These are phyloP conservation scores for Suncus etruscus DNA, from an alignment of 2,113 vertebrate species.

Conservation along the genomic window DNA sequence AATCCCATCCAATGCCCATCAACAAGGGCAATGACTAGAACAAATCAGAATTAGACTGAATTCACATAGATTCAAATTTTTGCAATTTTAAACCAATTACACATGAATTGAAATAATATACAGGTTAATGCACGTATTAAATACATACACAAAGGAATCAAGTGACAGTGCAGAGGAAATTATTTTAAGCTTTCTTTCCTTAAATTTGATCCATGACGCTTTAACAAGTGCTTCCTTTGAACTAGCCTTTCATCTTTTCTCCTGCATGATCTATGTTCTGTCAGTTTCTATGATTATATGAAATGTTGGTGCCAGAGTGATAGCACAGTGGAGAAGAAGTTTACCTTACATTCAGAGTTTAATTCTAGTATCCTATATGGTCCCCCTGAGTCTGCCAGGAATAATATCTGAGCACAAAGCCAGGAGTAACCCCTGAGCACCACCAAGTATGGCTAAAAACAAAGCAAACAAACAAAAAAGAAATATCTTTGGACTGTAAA, in stretches of 20 bases:
- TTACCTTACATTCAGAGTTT: too few species aligned
- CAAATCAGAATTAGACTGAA: neutral
- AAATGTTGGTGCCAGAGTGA: too few species aligned
- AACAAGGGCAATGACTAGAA: neutral
- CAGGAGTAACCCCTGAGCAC: too few species aligned
- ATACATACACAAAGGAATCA: neutral
- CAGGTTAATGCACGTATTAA: neutral
- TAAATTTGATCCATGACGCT: neutral
- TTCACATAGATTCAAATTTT: neutral
- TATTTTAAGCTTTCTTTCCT: neutral
- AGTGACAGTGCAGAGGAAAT: slow-evolving; percentile 7
- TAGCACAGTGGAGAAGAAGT: too few species aligned
- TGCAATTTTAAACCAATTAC: neutral
- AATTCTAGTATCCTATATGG: too few species aligned
- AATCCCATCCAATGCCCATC: neutral
- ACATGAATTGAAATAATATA: neutral
- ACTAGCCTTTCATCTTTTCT: neutral
- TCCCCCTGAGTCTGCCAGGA: too few species aligned
- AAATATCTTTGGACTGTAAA: slow-evolving; percentile 22
- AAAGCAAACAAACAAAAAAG: neutral
- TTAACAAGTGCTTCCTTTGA: neutral
- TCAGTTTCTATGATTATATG: neutral
- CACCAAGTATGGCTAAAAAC: too few species aligned
- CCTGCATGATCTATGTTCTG: neutral
- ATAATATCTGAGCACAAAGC: too few species aligned